A percentile compares a stretch with the other conserved stretches of the same genome.
These are phyloP conservation scores for Lagopus muta DNA, from an alignment of 2,113 vertebrate genomes.

Conservation along the genomic window DNA sequence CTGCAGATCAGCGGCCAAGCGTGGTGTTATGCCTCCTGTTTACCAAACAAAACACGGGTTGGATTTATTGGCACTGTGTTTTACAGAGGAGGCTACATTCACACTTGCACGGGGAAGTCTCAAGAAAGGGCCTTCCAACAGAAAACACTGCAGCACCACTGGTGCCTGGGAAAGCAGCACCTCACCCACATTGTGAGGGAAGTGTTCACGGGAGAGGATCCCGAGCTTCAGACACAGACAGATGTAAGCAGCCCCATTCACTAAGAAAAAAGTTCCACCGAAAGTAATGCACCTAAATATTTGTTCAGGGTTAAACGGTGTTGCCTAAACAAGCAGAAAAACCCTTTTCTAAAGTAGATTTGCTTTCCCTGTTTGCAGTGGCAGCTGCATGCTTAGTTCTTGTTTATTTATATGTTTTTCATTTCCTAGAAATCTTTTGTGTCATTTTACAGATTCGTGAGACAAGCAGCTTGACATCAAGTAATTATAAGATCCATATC, in stretches of 20 bases:
- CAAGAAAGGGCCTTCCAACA: background rate
- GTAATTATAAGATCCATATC: background rate
- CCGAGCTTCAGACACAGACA: background rate
- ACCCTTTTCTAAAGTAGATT: conserved; percentile 15
- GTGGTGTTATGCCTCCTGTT: background rate
- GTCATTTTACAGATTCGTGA: background rate
- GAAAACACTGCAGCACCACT: background rate
- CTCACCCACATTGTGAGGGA: background rate
- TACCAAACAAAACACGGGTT: background rate
- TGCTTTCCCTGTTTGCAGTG: background rate
- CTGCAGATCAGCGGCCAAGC: background rate
- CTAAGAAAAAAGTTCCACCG: background rate
- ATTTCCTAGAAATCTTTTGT: background rate
- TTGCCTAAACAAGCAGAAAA: conserved; percentile 61
- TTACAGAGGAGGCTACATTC: background rate
- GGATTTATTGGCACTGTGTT: background rate
- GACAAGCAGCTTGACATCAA: background rate
- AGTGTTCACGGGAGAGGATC: background rate
- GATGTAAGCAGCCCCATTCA: conserved; percentile 42
- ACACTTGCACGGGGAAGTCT: background rate
- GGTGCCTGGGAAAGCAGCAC: background rate
- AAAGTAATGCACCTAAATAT: conserved; percentile 54
- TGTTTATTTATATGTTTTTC: background rate
- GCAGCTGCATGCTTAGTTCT: background rate
- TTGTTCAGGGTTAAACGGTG: conserved; percentile 56